Evolutionary conservation across 2,888 invertebrate genomes (phyloP), one percentile per base, ranked within the genome.

Genomic region (Limnephilus rhombicus): DNA sequence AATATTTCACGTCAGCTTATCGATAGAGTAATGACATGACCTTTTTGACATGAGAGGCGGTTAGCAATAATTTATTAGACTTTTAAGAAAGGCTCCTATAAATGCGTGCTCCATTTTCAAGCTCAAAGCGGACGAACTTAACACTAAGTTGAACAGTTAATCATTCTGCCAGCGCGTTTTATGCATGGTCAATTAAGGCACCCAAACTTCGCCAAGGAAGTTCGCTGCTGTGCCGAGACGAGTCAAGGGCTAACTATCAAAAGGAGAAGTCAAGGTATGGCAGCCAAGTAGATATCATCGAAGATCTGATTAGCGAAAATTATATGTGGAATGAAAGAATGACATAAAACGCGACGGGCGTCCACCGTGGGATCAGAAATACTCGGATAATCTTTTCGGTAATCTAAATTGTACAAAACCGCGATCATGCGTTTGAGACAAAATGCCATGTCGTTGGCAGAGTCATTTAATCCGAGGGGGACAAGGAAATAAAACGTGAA

Each of bases 301-400:
- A 53, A 90, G 90, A 90, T 90, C 90, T 90, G 90, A 90, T 90
- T 90, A 90, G 90, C 53, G 85, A 85, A 85, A 90, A 83, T 85
- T 90, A 82, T 82, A 90, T 37, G 90, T 13, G 85, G 85, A 90
- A 85, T 68, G 90, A 83, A 34, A 49, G 85, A 85, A 90, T 83
- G 85, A 90, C 85, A 85, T 85, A 85, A 83, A 85, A 90, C 83
- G 68, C 90, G 85, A 90, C 90, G 85, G 90, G 90, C n/a, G 90
- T 90, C 85, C 90, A 85, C 45, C 90, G 90, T 90, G 90, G 90
- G 90, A 90, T 90, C 90, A 85, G 37, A 83, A 85, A 90, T 34
- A 90, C 82, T 45, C 45, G 90, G 45, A 82, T 90, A 82, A 90
- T 90, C 90, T 81, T 82, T 81, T 89, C 88, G 88, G 88, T 68